Evolutionary conservation across 2,113 vertebrate species (phyloP).

Genomic region (Pteropus alecto): DNA sequence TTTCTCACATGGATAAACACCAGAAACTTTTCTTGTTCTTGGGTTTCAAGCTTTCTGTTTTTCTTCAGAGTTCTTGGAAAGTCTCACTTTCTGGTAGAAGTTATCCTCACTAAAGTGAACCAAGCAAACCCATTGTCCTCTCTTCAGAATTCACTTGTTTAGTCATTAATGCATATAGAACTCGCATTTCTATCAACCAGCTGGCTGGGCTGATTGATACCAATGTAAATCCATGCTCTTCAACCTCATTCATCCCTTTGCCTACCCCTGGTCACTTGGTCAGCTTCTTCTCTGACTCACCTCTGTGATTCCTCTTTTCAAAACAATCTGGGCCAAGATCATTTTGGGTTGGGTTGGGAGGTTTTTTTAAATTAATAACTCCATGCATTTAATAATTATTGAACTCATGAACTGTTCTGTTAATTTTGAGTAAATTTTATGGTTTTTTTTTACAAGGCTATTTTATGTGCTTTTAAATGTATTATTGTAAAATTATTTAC

Average conservation of each 20-base stretch:
- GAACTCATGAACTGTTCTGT: background rate
- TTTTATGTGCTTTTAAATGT: background rate
- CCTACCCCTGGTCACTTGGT: background rate
- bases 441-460: background rate
- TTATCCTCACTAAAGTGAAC: background rate
- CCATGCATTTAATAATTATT: background rate
- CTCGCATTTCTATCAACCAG: background rate
- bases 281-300: background rate
- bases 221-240: background rate
- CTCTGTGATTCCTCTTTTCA: background rate
- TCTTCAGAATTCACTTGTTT: background rate
- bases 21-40: background rate
- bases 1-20: background rate
- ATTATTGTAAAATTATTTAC: background rate
- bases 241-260: background rate
- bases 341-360: background rate
- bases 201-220: background rate
- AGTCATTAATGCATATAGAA: background rate
- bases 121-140: background rate
- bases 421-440: slow-evolving; percentile 12
- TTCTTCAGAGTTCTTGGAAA: background rate
- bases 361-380: background rate
- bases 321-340: background rate
- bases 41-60: background rate
- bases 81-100: background rate